Base-by-base conservation (phyloP, 2,113 vertebrate species). In the Lethenteron camtschaticum region DNA sequence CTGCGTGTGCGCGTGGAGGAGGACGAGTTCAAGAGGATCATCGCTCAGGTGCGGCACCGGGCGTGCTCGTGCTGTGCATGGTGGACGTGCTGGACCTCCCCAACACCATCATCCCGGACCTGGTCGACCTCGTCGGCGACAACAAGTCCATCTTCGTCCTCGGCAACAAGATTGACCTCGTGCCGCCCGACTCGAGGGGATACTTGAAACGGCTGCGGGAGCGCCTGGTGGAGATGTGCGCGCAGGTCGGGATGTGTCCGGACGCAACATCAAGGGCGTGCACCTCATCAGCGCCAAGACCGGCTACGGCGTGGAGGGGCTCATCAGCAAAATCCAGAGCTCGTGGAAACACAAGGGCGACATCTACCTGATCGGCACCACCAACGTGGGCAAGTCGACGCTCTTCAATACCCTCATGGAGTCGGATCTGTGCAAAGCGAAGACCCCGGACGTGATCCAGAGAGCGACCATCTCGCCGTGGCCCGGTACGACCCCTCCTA, bases 241-340 rank as follows among this genome's bases (percentile, higher is more conserved):
- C 20, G 9, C 72, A 73, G 0, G 77, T 77, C 0, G 83, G 84
- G 1, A 71, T 83, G 55, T 57, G 73, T 4, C 9, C 14, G 71
- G 69, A 1, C 1, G 1, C 2, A 77, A 78, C 57, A 71, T 77
- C 63, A 78, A 79, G 8, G 87, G 84, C 2, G 57, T 90, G n/a
- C 82, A 87, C 58, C 80, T 97, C 58, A 82, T 96, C 73, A 96
- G 91, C 56, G 90, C 90, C 70, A 95, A 89, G 79, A 96, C 88
- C 0, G 92, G 90, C 8, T 97, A 83, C 3, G 91, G 92, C 1
- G 8, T 95, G 0, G 92, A 96, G 75, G 77, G 73, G 4, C 74
- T 97, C 70, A 76, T 96, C 73, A 83, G 84, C n/a, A 76, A 77
- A 8, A 81, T 96, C 56, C 90, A 95, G 79, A 73, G 74, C 3